phyloP scores from a whole-genome alignment of 2,113 vertebrate genomes.

The Labeo catla region DNA sequence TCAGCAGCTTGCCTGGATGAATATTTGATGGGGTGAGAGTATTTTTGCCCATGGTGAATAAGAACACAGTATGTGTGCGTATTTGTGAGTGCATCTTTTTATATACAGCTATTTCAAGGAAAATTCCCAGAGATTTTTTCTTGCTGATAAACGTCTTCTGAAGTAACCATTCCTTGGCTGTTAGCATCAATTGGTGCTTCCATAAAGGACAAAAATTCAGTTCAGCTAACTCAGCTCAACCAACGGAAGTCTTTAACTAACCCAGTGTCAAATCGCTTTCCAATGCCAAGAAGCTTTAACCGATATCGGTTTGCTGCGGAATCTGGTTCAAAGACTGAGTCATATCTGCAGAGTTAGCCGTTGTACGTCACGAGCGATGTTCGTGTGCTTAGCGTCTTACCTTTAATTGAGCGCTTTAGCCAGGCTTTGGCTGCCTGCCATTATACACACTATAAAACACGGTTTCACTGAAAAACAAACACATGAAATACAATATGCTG shows the following conservation, averaged over 20 bases:
- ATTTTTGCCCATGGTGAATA: slow-evolving; percentile 92
- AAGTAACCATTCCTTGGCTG: not conserved
- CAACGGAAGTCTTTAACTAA: not conserved
- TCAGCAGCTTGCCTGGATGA: slow-evolving; percentile 95
- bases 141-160: not conserved
- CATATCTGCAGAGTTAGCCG: not conserved
- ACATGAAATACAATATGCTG: slow-evolving; percentile 36
- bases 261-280: not conserved
- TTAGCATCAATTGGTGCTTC: slow-evolving; percentile 13
- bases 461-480: slow-evolving; percentile 58
- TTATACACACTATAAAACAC: slow-evolving; percentile 52
- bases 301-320: not conserved
- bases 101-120: not conserved
- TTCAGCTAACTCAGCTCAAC: not conserved
- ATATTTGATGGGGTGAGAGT: slow-evolving; percentile 96
- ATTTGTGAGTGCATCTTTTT: slow-evolving; percentile 2
- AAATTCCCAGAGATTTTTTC: not conserved
- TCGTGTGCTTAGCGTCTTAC: not conserved
- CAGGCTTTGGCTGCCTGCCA: slow-evolving; percentile 55
- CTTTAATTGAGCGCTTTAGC: not conserved
- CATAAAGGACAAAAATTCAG: not conserved
- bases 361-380: slow-evolving; percentile 16
- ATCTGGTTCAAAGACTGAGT: slow-evolving; percentile 1
- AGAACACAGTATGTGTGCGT: slow-evolving; percentile 85
- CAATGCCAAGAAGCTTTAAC: not conserved